Evolutionary conservation across 2,888 invertebrate genomes (phyloP).

Genomic region (Hirtodrosophila trivittata): DNA sequence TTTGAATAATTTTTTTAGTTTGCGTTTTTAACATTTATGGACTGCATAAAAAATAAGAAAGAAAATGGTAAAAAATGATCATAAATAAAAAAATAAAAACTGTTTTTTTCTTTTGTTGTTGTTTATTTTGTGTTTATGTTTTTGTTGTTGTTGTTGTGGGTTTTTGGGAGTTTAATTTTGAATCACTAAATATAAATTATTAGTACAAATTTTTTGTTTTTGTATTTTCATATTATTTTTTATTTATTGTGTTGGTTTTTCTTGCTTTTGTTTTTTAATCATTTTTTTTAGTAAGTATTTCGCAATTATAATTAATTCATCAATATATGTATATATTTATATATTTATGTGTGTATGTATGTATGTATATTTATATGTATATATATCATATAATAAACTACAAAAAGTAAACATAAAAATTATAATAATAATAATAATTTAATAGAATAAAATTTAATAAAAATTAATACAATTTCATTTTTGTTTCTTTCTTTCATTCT

Average conservation of each 20-base stretch:
- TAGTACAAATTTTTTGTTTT: conserved; percentile 61
- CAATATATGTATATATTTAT: conserved; percentile 44
- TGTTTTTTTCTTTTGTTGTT: conserved; percentile 1
- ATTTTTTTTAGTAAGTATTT: conserved; percentile 43
- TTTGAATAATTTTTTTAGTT: conserved; percentile 7
- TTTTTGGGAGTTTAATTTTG: conserved; percentile 40
- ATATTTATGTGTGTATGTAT: conserved; percentile 37
- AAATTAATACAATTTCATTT: conserved; percentile 77
- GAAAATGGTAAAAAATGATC: no score
- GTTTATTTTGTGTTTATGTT: no score
- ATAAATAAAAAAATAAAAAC: conserved; percentile 8
- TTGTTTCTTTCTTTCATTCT: conserved; percentile 37
- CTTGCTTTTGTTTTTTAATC: conserved; percentile 23
- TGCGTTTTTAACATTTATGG: conserved; percentile 11
- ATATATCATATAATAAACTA: conserved; percentile 46
- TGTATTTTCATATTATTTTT: conserved; percentile 1
- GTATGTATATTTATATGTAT: conserved; percentile 38
- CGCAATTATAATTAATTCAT: conserved; percentile 58
- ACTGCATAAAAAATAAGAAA: conserved; percentile 19
- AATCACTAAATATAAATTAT: conserved; percentile 66
- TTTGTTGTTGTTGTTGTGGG: conserved; percentile 28
- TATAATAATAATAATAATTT: conserved; percentile 76
- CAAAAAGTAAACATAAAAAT: conserved; percentile 65
- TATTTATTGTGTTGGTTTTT: conserved; percentile 12
- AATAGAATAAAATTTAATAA: conserved; percentile 71